Base-by-base conservation (phyloP, 92 coral and sea anemone genomes). In the Parazoanthus swiftii region DNA sequence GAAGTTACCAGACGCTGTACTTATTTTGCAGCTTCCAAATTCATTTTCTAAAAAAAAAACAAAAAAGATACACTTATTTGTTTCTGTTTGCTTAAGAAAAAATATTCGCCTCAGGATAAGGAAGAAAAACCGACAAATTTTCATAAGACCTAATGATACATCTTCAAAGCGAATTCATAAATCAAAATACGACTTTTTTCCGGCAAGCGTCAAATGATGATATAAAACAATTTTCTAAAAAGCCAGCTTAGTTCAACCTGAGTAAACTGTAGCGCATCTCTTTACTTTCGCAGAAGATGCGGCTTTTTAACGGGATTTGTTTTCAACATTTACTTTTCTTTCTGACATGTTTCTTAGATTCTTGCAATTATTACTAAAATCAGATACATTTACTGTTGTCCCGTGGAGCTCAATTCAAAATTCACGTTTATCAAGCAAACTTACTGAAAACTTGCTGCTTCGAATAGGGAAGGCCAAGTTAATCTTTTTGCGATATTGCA, bases 1-100 rank as follows among this genome's bases (percentile, higher is more conserved):
- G 25, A 20, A 63, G 70, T 18, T 72, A 33, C 5, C 39, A 35
- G 76, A 37, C 50, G 37, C 76, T 76, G n/a, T 76, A 18, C 50
- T 63, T 37, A 81, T 21, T 21, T 67, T 37, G 21, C 15, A 39
- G 43, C 59, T 82, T 37, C n/a, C 51, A 82, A 65, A 82, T 80
- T 82, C 86, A 46, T 21, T 82, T 84, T 36, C 48, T 29, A 29
- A 29, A 29, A 63, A 16, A 10, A 44, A 26, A 37, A 29, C 35
- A 36, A 63, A 79, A 79, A 80, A 35, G 87, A 84, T 84, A 84
- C 87, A 25, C 43, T 71, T 18, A 46, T 36, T 84, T 70, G 75
- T 46, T 67, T 46, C 74, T 71, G 74, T 70, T 84, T 44, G 46
- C 79, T 70, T 25, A 8, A 50, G 79, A 43, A 46, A 48, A 84